Evolutionary conservation across 2,797 vertebrate genomes (phyloP), one percentile per base, ranked within the genome.

Genomic region (Esox lucius): DNA sequence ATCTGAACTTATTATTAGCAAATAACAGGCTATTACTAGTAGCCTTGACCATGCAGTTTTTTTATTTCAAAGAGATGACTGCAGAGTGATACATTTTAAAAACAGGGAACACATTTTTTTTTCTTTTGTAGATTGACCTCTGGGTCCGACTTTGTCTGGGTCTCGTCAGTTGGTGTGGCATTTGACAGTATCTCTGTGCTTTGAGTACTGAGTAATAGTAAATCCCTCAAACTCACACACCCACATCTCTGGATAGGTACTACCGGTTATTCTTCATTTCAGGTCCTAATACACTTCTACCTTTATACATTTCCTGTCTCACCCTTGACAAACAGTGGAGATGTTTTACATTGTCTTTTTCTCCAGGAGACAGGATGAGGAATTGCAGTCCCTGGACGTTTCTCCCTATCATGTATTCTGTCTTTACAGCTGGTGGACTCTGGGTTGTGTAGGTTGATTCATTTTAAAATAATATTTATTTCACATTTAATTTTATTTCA

Each of bases 371-470:
- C 11, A 12, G 46, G 71, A 91, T 93, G 91, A 92, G 89, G 91
- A 93, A 90, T 77, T 95, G 86, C 90, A 97, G 95, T 0, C 87
- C 89, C 1, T 97, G 96, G 96, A 95, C 94, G 87, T 94, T 98
- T 79, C 91, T 98, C 48, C 96, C 97, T 61, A 92, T 95, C 17
- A 83, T 95, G 51, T 95, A 95, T 81, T 94, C 95, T 4, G 53
- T 93, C 65, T 90, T 94, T 80, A 95, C 95, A 2, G 94, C 95
- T n/a, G 91, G 91, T 39, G 96, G 96, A 75, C 88, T 98, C 59
- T 97, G 95, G 95, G 88, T 94, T 78, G 96, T 98, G 97, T 98
- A 91, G 96, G 97, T 95, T 53, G 5, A 31, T 56, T 56, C 26
- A n/a, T 15, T 35, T 35, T 4, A 73, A 51, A 53, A 15, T 46